Evolutionary conservation across 2,113 vertebrate species (phyloP).

Genomic region (Scophthalmus maximus): DNA sequence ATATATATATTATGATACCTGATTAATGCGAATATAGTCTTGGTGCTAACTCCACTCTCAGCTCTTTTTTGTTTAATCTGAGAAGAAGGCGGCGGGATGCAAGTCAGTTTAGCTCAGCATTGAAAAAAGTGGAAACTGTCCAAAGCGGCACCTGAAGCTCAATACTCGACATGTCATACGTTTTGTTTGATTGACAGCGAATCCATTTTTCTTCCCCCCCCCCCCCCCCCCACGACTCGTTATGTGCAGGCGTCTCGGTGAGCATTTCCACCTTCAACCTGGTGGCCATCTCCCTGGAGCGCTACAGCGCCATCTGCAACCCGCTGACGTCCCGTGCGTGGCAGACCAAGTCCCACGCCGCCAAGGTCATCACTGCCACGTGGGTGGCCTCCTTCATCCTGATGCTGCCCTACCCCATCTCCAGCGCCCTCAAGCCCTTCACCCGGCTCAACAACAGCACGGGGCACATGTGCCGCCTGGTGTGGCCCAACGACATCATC

Average conservation of each 20-base stretch:
- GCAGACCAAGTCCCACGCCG: constrained; percentile 97
- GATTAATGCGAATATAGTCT: too few species aligned
- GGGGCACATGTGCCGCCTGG: constrained; percentile 92
- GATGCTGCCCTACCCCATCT: constrained; percentile 97
- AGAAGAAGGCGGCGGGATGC: too few species aligned
- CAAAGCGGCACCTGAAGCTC: too few species aligned
- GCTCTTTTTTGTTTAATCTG: too few species aligned
- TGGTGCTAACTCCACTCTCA: too few species aligned
- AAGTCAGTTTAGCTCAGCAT: too few species aligned
- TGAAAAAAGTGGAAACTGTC: too few species aligned
- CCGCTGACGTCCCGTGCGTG: constrained; percentile 92
- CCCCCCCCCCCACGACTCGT: too few species aligned
- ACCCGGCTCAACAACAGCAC: constrained; percentile 92
- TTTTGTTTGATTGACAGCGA: too few species aligned
- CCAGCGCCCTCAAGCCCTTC: constrained; percentile 91
- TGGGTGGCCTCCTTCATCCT: constrained; percentile 92
- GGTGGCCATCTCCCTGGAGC: constrained; percentile 96
- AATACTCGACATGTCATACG: too few species aligned
- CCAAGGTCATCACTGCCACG: constrained; percentile 93
- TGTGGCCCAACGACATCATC: constrained; percentile 89
- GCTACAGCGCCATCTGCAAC: constrained; percentile 97
- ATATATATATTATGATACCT: too few species aligned
- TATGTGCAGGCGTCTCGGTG: constrained; percentile 89
- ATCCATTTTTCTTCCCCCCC: too few species aligned
- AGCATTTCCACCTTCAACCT: constrained; percentile 97